Evolutionary conservation across 2,113 vertebrate species (phyloP).

Genomic region (Lophius piscatorius): DNA sequence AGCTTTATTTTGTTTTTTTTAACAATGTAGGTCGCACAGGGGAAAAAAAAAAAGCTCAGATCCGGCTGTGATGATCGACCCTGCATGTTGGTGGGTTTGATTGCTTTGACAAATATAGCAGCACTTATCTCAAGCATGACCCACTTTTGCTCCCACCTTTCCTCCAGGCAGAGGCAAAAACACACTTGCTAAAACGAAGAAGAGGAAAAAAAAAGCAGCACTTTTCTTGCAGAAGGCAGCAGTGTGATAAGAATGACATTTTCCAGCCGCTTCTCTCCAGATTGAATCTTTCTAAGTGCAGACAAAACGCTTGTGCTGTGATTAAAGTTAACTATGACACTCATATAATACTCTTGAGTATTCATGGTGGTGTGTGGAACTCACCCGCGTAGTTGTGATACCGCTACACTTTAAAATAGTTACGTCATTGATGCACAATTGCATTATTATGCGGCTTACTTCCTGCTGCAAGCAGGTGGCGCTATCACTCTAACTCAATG

Average conservation of each 20-base stretch:
- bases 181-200: conserved; percentile 14
- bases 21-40: conserved; percentile 22
- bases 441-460: too few species aligned
- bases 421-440: too few species aligned
- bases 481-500: too few species aligned
- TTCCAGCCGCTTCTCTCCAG: conserved; percentile 9
- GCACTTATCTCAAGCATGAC: conserved; percentile 61
- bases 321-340: too few species aligned
- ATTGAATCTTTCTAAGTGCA: conserved; percentile 22
- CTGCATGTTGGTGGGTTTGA: conserved; percentile 49
- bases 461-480: too few species aligned
- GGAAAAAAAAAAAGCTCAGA: conserved; percentile 18
- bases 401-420: too few species aligned
- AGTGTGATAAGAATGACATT: conserved; percentile 57
- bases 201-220: not conserved
- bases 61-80: conserved; percentile 44
- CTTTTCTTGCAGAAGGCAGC: conserved; percentile 29
- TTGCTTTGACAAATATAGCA: conserved; percentile 61
- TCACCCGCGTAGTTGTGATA: too few species aligned
- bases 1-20: too few species aligned
- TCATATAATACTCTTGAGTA: too few species aligned
- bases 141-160: conserved; percentile 65
- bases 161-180: conserved; percentile 53
- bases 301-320: conserved; percentile 18
- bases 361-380: too few species aligned